Evolutionary conservation across 2,888 invertebrate species (phyloP), one percentile per base, ranked within the genome.

Genomic region (Lampropteryx suffumata): DNA sequence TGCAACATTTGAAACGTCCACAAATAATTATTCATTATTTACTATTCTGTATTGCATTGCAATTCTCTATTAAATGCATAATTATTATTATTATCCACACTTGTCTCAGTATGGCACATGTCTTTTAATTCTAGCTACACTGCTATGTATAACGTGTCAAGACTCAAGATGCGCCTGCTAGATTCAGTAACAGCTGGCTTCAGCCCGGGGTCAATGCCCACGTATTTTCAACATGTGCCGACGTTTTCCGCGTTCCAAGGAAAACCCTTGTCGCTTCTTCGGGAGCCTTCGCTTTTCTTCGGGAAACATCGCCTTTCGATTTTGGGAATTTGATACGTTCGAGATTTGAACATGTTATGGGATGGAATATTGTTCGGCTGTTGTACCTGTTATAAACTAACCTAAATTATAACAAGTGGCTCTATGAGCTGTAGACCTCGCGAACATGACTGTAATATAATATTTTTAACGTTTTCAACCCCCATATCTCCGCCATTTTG

Each of bases 151-250:
- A 83, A 78, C 74, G 71, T 73, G 76, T 75, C 74, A 62, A 79
- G 83, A 82, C 82, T 75, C 74, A 62, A 79, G 83, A 82, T 82
- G 81, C 79, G 65, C 70, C 79, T 75, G 72, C 79, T 82, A 83
- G 82, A 77, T 85, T 81, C 84, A 79, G 78, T 72, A 85, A 82
- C 88, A 87, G 89, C 86, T 88, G 88, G 73, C 71, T 79, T 79
- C 77, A 75, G 78, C 76, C 76, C 80, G 87, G 87, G 88, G 88
- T 87, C 88, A 88, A 81, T 86, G 88, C 73, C 88, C 88, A 80
- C 77, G 89, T 88, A 88, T 89, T 89, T 89, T 88, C 88, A 88
- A 89, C 89, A 88, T 87, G 84, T 86, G 87, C 85, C 76, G 81
- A 78, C 81, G 84, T 86, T 89, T 89, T 89, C 89, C 89, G 89